Conservation (phyloP, 2,797 vertebrate species). For the Uromys caudimaculatus region DNA sequence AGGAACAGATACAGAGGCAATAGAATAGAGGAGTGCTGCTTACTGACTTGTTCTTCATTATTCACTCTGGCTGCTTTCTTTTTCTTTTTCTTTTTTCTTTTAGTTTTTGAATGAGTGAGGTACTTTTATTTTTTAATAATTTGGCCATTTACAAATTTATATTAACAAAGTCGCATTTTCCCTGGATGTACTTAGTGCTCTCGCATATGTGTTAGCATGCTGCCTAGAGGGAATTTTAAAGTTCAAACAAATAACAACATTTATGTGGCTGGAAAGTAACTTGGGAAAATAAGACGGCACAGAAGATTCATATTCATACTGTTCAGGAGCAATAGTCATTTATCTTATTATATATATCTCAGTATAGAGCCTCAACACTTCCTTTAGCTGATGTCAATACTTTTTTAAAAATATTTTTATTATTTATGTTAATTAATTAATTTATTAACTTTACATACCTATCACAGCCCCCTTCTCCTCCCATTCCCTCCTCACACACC, state of each 20-base stretch:
- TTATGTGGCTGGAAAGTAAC: slow-evolving; percentile 48
- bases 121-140: slow-evolving; percentile 47
- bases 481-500: too few species aligned
- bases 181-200: neutral
- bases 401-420: neutral
- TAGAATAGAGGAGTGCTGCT: neutral
- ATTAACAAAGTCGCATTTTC: slow-evolving; percentile 35
- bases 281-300: slow-evolving; percentile 46
- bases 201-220: slow-evolving; percentile 56
- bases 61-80: neutral
- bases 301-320: slow-evolving; percentile 32
- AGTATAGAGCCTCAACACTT: neutral
- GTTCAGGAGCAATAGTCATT: slow-evolving; percentile 1
- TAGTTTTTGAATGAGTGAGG: neutral
- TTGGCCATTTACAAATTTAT: slow-evolving; percentile 56
- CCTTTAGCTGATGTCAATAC: neutral
- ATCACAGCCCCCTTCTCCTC: too few species aligned
- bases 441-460: too few species aligned
- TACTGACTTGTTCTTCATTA: neutral
- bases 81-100: too few species aligned
- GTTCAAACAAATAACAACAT: slow-evolving; percentile 41
- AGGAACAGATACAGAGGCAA: neutral
- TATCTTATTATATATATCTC: slow-evolving; percentile 47
- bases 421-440: neutral
- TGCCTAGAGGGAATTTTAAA: slow-evolving; percentile 53